Percentiles rank a stretch among this genome's conserved stretches.
Conservation (phyloP, 2,797 vertebrate genomes). For the Phrynocephalus forsythii region DNA sequence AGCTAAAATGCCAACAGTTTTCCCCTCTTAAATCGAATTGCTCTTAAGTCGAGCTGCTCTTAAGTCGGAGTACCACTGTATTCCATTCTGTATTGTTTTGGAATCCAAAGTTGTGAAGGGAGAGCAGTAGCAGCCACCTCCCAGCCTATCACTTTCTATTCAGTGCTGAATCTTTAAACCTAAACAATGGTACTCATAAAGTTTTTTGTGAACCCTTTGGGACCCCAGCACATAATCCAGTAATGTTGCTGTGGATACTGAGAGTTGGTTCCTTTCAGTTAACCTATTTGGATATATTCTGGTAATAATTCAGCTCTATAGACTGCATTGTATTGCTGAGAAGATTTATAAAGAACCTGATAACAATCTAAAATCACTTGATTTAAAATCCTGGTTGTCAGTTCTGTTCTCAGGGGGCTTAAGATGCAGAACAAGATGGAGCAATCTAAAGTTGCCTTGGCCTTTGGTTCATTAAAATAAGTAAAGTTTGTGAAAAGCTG, state of each 20-base stretch:
- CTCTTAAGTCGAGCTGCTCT: too few species aligned
- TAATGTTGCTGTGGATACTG: too few species aligned
- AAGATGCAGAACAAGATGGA: background rate
- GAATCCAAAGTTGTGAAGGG: too few species aligned
- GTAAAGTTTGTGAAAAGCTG: background rate
- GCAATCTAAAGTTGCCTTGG: background rate
- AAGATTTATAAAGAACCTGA: background rate
- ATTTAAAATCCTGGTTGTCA: background rate
- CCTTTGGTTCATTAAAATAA: background rate
- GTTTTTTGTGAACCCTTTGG: background rate
- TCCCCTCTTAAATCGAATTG: too few species aligned
- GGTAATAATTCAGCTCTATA: background rate
- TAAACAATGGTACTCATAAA: too few species aligned
- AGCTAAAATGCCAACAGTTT: too few species aligned
- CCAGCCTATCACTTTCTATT: too few species aligned
- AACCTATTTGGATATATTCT: background rate
- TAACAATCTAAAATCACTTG: background rate
- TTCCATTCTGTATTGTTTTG: too few species aligned
- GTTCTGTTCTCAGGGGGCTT: background rate
- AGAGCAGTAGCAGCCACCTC: too few species aligned
- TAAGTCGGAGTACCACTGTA: too few species aligned
- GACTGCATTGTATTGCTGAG: background rate
- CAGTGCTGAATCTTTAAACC: too few species aligned
- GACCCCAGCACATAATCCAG: too few species aligned
- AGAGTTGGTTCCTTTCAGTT: background rate